Evolutionary conservation across 2,888 invertebrate genomes (phyloP), one percentile per base, ranked within the genome.

Genomic region (Orgyia antiqua): DNA sequence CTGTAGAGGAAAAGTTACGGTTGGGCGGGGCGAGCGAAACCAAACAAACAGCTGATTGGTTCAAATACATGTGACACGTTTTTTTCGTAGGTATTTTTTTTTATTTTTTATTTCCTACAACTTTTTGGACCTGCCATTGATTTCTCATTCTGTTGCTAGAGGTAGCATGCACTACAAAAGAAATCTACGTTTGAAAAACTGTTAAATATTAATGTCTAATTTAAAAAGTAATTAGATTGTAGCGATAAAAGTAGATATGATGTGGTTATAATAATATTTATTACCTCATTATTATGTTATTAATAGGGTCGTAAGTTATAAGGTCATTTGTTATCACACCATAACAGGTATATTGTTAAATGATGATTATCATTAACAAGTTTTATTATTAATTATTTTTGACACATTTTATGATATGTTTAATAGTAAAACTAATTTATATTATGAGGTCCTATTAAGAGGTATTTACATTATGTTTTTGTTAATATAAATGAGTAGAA

Each of bases 31-130:
- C 79, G 82, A 67, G 58, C 43, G 63, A 58, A 45, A 42, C 55
- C 63, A 63, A 59, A 69, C 77, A 62, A 78, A 71, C 80, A 78
- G 77, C 79, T 78, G 80, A 84, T 84, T 84, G 84, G 84, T 68
- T 71, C 71, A 51, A 55, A 61, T 67, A 71, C 70, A 68, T 76
- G 76, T 75, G 80, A 75, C 71, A 68, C 70, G 66, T 75, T 80
- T 79, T 23, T 82, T 78, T 69, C 58, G 79, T 84, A 82, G 78
- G 77, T 78, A 82, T 77, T 74, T 24, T 64, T 68, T 69, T 60
- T 53, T 36, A 51, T 44, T 57, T 69, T 24, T 64, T 68, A 69
- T 60, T 53, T 51, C 36, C 20, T n/a, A 10, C 32, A 48, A 45
- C 42, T 48, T 51, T 51, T 50, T 45, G 34, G 36, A 20, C 15